phyloP scores from a whole-genome alignment of 2,888 invertebrate species.

The Teleogryllus oceanicus region DNA sequence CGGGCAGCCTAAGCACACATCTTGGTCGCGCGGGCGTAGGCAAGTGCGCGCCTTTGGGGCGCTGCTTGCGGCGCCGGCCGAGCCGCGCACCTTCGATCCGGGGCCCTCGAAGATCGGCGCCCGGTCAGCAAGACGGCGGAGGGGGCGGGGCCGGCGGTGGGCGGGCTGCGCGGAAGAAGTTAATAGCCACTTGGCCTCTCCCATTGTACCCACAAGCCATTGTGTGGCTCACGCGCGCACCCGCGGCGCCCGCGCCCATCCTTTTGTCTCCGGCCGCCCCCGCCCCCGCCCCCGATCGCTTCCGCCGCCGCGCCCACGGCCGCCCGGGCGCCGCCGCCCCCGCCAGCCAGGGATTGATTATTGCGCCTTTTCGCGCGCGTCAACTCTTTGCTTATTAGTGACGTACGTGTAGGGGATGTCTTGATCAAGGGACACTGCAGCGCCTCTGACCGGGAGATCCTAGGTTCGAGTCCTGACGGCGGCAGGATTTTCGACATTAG shows the following conservation, averaged over 20 bases:
- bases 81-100: background rate
- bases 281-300: background rate
- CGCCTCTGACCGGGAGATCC: no score
- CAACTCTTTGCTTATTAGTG: no score
- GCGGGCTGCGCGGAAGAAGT: background rate
- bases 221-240: background rate
- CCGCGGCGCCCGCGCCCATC: background rate
- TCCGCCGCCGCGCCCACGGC: no score
- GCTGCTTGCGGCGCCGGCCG: background rate
- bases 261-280: background rate
- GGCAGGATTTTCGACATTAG: no score
- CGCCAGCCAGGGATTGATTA: no score
- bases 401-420: no score
- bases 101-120: background rate
- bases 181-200: constrained; percentile 3
- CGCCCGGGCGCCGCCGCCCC: no score
- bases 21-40: background rate
- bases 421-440: no score
- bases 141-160: background rate
- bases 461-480: no score
- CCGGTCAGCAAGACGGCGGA: background rate
- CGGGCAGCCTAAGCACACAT: no score
- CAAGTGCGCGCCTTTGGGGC: background rate
- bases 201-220: constrained; percentile 7
- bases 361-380: no score